These are phyloP conservation scores for Andrena flavipes DNA, from an alignment of 2,888 invertebrate species.

Conservation along the genomic window DNA sequence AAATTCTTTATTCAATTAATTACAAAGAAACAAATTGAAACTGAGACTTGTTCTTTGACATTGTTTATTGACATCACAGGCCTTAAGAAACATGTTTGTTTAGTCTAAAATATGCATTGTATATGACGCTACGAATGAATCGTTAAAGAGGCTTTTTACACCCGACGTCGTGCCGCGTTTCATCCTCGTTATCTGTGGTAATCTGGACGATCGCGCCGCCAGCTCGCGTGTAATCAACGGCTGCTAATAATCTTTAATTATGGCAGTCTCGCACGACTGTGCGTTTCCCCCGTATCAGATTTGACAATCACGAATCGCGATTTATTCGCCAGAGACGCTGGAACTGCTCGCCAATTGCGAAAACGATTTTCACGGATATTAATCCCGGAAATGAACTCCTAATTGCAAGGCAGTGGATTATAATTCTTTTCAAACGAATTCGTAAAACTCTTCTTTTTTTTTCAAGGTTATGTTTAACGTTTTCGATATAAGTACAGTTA, in stretches of 20 bases:
- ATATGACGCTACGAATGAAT: no score
- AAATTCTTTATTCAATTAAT: no score
- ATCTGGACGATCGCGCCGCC: slow-evolving; percentile 42
- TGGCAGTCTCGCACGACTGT: neutral
- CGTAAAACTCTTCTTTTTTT: no score
- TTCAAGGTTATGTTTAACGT: no score
- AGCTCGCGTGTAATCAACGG: slow-evolving; percentile 32
- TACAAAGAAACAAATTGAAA: no score
- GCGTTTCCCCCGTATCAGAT: slow-evolving; percentile 24
- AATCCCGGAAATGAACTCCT: neutral
- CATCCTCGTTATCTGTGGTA: slow-evolving; percentile 39
- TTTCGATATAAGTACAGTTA: no score
- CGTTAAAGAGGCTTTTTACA: no score
- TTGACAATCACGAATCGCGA: slow-evolving; percentile 15
- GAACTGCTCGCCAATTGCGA: neutral
- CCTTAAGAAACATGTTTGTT: no score
- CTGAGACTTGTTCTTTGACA: no score
- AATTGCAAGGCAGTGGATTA: neutral
- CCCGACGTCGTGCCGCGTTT: slow-evolving; percentile 19
- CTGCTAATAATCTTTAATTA: slow-evolving; percentile 55
- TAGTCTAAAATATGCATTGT: no score
- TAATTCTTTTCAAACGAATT: neutral
- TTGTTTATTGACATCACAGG: no score
- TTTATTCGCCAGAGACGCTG: slow-evolving; percentile 39
- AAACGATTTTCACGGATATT: neutral